Evolutionary conservation across 2,888 invertebrate genomes (phyloP).

Genomic region (Copidosoma aretas): DNA sequence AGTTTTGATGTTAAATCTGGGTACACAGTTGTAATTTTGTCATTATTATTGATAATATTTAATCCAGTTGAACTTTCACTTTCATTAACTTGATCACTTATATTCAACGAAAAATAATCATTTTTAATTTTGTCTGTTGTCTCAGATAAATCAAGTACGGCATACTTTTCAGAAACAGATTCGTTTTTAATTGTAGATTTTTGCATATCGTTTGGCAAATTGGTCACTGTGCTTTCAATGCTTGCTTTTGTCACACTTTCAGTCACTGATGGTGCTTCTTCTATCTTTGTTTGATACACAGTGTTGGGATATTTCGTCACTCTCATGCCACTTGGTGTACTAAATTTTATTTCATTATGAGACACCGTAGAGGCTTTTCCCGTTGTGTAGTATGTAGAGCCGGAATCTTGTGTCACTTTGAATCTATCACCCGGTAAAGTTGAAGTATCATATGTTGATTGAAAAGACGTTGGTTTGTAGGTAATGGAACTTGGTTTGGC

Average conservation of each 20-base stretch:
- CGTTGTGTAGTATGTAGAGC: neutral
- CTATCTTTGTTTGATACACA: neutral
- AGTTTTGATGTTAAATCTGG: neutral
- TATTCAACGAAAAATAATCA: neutral
- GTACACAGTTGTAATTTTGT: constrained; percentile 3
- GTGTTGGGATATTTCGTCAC: constrained; percentile 4
- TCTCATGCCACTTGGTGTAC: constrained; percentile 4
- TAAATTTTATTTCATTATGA: neutral
- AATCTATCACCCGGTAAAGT: neutral
- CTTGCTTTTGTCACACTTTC: constrained; percentile 12
- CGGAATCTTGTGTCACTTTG: constrained; percentile 13
- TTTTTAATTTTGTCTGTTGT: neutral
- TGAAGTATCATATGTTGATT: neutral
- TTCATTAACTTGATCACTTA: neutral
- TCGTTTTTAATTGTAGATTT: neutral
- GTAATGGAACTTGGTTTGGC: constrained; percentile 8
- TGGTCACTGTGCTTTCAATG: neutral
- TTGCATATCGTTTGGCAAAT: constrained; percentile 1
- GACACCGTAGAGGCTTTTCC: neutral
- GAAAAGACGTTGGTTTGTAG: neutral
- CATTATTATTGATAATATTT: neutral
- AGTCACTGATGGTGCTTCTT: neutral
- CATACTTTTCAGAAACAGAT: too few relatives aligned
- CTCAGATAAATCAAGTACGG: too few relatives aligned
- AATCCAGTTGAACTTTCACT: neutral